Evolutionary conservation across 2,797 vertebrate genomes (phyloP), one percentile per base, ranked within the genome.

Genomic region (Acipenser ruthenus): DNA sequence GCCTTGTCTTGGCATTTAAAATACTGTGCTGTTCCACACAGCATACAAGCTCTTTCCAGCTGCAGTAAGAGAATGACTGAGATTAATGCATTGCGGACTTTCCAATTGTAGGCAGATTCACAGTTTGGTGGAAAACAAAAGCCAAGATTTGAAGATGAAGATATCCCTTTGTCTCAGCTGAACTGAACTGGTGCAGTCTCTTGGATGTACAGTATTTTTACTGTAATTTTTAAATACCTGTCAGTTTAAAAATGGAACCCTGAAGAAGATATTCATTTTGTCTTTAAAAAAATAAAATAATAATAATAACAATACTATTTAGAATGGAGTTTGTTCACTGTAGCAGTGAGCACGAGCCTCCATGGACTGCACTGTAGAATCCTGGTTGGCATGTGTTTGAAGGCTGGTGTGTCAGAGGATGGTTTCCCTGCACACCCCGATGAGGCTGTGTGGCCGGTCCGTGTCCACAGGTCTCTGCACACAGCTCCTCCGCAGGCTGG

Each of bases 401-500:
- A n/a, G 6, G 9, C 8, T 49, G 69, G 74, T 48, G 77, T 63
- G 79, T 96, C 91, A 95, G 67, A 95, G 93, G 83, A 93, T 87
- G 66, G 93, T 95, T 82, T 96, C 94, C 78, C 87, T 89, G 82
- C 86, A 93, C 70, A 92, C 85, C 72, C 81, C 84, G 18, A 81
- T 71, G 49, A 90, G 83, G 82, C 87, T 90, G 75, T 77, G 88
- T 7, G 87, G 84, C 68, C 90, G 79, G 75, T 86, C 89, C 71
- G 79, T 64, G 65, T 71, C 82, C 49, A 68, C 49, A 5, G 62
- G 71, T 74, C 68, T 80, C 69, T 75, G 48, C 71, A 78, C 69
- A 10, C n/a, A 78, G 74, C 87, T 75, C 73, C 78, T 86, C 60
- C 75, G 82, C 64, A 78, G 68, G 48, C 78, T 79, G 69, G 84